Evolutionary conservation across 2,797 vertebrate genomes (phyloP).

Genomic region (Mallotus villosus): DNA sequence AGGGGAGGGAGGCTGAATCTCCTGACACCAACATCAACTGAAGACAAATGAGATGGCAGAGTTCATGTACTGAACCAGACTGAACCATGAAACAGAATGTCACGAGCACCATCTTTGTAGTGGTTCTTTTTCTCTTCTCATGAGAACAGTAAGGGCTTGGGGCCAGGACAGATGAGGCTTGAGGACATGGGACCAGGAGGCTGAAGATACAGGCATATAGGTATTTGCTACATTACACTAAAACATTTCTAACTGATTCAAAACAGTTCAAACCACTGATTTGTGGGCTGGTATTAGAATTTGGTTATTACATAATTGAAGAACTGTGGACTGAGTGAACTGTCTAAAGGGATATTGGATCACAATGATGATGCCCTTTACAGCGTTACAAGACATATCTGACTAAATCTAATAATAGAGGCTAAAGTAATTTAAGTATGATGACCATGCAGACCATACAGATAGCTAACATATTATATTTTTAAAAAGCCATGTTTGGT

Average conservation of each 20-base stretch:
- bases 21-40: neutral
- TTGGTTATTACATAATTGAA: no score
- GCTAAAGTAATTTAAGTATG: neutral
- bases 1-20: no score
- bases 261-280: no score
- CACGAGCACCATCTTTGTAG: neutral
- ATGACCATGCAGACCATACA: neutral
- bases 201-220: neutral
- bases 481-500: neutral
- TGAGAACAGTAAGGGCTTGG: neutral
- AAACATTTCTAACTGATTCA: no score
- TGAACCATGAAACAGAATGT: no score
- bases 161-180: neutral
- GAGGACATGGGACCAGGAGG: neutral
- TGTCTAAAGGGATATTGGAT: neutral
- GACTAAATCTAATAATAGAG: neutral
- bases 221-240: no score
- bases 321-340: no score
- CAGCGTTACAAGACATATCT: neutral
- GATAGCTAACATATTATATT: neutral
- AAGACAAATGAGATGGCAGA: neutral
- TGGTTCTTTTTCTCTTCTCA: neutral
- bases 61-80: no score
- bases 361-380: neutral
- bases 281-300: no score